Evolutionary conservation across 2,888 invertebrate species (phyloP).

Genomic region (Tetanocera ferruginea): DNA sequence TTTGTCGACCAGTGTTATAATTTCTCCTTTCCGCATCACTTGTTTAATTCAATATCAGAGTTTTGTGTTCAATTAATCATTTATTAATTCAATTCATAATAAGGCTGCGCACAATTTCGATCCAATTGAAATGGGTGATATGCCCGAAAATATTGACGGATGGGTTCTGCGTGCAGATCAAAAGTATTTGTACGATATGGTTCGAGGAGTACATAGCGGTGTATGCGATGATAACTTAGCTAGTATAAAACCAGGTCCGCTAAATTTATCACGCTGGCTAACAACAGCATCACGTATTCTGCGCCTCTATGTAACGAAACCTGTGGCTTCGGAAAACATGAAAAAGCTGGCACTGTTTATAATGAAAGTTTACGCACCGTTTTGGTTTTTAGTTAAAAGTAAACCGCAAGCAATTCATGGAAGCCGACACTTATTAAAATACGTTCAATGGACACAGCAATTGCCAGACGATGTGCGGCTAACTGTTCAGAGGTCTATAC

Average conservation of each 20-base stretch:
- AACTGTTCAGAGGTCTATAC: too few relatives aligned
- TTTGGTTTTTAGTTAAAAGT: slow-evolving; percentile 32
- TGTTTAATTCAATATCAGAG: too few relatives aligned
- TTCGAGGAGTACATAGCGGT: slow-evolving; percentile 35
- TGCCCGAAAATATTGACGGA: slow-evolving; percentile 26
- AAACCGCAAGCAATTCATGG: slow-evolving; percentile 27
- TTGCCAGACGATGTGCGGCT: too few relatives aligned
- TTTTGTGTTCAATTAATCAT: too few relatives aligned
- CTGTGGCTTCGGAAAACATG: background rate
- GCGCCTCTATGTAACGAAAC: slow-evolving; percentile 13
- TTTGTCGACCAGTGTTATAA: too few relatives aligned
- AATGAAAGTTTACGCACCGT: slow-evolving; percentile 29
- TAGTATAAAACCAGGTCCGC: slow-evolving; percentile 23
- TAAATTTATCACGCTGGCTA: slow-evolving; percentile 32
- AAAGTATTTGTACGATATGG: slow-evolving; percentile 35
- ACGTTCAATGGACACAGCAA: too few relatives aligned
- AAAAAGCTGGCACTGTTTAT: slow-evolving; percentile 33
- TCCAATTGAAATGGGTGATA: slow-evolving; percentile 19
- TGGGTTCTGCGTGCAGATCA: slow-evolving; percentile 33
- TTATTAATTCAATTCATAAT: too few relatives aligned
- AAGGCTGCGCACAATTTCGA: too few relatives aligned
- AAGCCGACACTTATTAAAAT: too few relatives aligned
- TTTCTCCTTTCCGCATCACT: too few relatives aligned
- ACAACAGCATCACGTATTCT: slow-evolving; percentile 32
- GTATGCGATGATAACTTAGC: slow-evolving; percentile 31